Base-by-base conservation (phyloP, 2,797 vertebrate genomes). In the Acipenser oxyrinchus region DNA sequence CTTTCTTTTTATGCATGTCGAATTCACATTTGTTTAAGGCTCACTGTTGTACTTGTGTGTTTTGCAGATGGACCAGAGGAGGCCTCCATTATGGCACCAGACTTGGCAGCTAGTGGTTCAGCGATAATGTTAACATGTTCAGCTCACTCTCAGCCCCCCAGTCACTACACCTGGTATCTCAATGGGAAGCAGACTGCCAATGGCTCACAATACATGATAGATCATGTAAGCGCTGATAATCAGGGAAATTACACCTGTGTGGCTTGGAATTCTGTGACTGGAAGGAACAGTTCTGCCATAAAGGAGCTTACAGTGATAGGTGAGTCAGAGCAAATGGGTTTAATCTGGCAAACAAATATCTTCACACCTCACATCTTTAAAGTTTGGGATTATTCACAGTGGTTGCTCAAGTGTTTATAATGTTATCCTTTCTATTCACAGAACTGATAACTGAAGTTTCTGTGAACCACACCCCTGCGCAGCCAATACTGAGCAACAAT, bases 161-260 rank as follows among this genome's bases (percentile, higher is more conserved):
- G 83, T 67, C 13, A 60, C 0, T 81, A 74, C 75, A 78, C 4
- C 66, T 90, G 88, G 88, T 82, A 70, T 75, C 75, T 78, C 70
- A 83, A 85, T 10, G 70, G 18, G 13, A 61, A 51, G 1, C 1
- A 48, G 0, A 63, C 83, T 57, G 73, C 66, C 12, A 72, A 73
- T 6, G 72, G 78, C 1, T 74, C 83, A 48, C 0, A 51, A 10
- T 72, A 78, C 9, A 68, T 1, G 23, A 77, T 50, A 0, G 4
- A 2, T 1, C 7, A 1, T 49, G 55, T 86, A 48, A 51, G 69
- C 6, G 57, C 76, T 0, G 73, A 71, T 67, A 83, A 73, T 75
- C 84, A 72, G n/a, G 82, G 85, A 69, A 12, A 23, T 2, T 89
- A 87, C 75, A 83, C 69, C 23, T 90, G 87, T 15, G 37, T 60